Percentiles rank a stretch among this genome's conserved stretches.
Evolutionary conservation across 1,140 invertebrate genomes (phyloP).

Genomic region (Hycleus cichorii): DNA sequence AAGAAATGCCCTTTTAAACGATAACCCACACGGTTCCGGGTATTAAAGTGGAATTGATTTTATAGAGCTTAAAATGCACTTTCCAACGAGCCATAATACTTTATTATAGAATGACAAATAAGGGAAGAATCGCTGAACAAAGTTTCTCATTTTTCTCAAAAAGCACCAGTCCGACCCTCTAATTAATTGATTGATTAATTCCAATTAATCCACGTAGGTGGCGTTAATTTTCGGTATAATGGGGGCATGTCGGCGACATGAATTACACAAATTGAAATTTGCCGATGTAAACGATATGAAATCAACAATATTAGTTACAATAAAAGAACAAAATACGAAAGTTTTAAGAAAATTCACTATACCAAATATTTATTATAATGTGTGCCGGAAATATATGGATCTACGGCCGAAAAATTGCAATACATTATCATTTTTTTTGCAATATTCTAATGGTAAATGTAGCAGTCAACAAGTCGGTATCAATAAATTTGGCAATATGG

Average conservation of each 20-base stretch:
- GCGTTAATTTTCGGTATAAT: conserved; percentile 10
- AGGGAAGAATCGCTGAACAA: no score
- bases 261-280: conserved; percentile 4
- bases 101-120: no score
- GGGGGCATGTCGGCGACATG: conserved; percentile 9
- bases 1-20: no score
- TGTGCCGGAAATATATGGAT: conserved; percentile 7
- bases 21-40: no score
- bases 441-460: conserved; percentile 7
- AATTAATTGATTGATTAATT: neutral
- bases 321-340: conserved; percentile 11
- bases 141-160: no score
- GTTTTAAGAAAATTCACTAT: conserved; percentile 16
- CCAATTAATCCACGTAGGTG: conserved; percentile 1
- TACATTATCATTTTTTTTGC: conserved; percentile 1
- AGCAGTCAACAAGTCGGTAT: conserved; percentile 7
- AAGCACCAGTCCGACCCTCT: no score
- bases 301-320: conserved; percentile 9
- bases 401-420: conserved; percentile 4
- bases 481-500: conserved; percentile 15
- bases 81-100: no score
- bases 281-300: conserved; percentile 15
- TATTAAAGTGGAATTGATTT: no score
- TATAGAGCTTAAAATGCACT: no score
- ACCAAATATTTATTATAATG: neutral